Percentiles rank a stretch among this genome's conserved stretches.
Conservation (phyloP, 2,888 invertebrate genomes). For the Drosophila rellima region DNA sequence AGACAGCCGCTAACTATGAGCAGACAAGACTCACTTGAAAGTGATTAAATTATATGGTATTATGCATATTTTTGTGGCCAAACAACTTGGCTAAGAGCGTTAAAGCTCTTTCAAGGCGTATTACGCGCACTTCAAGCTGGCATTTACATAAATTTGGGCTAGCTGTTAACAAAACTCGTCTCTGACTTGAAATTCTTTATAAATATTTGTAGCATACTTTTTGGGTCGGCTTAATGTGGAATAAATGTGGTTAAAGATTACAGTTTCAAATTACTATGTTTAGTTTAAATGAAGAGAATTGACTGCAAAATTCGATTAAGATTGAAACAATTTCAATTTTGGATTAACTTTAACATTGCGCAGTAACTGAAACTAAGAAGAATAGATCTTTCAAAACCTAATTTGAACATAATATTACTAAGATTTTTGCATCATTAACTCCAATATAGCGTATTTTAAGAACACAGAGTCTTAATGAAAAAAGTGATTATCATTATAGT, state of each 20-base stretch:
- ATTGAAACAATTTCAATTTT: no score
- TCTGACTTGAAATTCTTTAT: neutral
- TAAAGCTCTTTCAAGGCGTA: conserved; percentile 5
- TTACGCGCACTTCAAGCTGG: conserved; percentile 1
- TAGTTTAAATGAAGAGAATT: no score
- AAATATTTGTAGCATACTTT: neutral
- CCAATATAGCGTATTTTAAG: no score
- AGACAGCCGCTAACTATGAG: neutral
- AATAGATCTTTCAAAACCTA: no score
- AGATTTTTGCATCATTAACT: no score
- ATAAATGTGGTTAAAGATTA: neutral
- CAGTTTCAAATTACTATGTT: no score
- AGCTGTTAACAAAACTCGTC: neutral
- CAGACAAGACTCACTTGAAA: conserved; percentile 41
- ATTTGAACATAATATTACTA: no score
- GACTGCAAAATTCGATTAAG: no score
- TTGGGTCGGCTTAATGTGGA: neutral
- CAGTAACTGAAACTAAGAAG: no score
- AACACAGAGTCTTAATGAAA: no score
- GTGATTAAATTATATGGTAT: conserved; percentile 46
- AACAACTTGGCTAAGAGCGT: conserved; percentile 5
- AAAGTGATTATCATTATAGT: no score
- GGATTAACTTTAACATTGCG: no score
- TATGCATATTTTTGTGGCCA: conserved; percentile 33
- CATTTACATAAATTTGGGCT: conserved; percentile 8